A percentile compares a stretch with the other conserved stretches of the same genome.
phyloP scores from a whole-genome alignment of 2,113 vertebrate genomes.

The Genyomyrus donnyi region DNA sequence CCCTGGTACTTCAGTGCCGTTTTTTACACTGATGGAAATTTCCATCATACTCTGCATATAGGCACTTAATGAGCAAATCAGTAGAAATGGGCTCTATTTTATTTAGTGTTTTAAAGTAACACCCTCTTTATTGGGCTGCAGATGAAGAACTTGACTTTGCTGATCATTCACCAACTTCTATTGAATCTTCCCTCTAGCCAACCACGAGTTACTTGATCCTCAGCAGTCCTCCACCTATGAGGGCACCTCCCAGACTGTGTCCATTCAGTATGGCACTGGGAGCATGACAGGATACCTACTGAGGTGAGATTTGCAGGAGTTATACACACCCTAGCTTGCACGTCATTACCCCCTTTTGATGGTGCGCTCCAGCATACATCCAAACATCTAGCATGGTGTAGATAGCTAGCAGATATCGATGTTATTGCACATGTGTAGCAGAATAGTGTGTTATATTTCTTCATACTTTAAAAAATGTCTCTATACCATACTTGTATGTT shows the following conservation, averaged over 20 bases:
- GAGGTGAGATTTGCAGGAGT: slow-evolving; percentile 28
- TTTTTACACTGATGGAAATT: slow-evolving; percentile 53
- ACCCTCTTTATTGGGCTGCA: not conserved
- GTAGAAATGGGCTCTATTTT: not conserved
- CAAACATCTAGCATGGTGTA: not conserved
- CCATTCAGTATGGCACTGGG: slow-evolving; percentile 52
- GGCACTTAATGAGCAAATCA: not conserved
- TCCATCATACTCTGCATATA: slow-evolving; percentile 47
- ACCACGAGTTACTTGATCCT: slow-evolving; percentile 45
- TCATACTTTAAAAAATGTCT: not conserved
- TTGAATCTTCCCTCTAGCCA: slow-evolving; percentile 28
- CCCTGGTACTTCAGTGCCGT: slow-evolving; percentile 54
- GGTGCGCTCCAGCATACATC: not conserved
- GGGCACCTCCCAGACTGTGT: slow-evolving; percentile 26
- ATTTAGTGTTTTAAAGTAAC: not conserved
- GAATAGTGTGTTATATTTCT: not conserved
- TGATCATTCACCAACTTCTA: not conserved
- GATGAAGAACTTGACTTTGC: not conserved
- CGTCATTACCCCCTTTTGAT: not conserved
- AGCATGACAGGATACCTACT: slow-evolving; percentile 50
- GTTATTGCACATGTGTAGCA: not conserved
- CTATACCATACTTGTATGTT: not conserved
- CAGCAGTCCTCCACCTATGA: slow-evolving; percentile 38
- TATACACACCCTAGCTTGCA: not conserved
- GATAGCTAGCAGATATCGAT: no score